These are phyloP conservation scores for Smithornis capensis DNA, from an alignment of 2,113 vertebrate genomes.

Conservation along the genomic window DNA sequence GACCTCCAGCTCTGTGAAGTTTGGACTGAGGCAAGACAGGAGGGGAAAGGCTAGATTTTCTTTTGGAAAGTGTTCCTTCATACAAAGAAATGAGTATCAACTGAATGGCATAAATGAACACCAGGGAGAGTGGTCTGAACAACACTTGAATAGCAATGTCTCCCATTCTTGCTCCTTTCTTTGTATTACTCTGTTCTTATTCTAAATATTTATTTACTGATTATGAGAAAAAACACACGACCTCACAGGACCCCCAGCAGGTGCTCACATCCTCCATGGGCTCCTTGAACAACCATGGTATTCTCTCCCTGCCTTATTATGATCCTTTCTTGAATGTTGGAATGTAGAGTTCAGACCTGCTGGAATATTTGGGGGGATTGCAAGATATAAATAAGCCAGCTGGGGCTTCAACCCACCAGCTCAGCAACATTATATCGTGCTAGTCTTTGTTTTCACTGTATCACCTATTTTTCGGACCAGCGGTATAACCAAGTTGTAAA, in stretches of 20 bases:
- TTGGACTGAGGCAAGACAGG: neutral
- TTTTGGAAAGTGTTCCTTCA: neutral
- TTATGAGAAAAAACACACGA: constrained; percentile 61
- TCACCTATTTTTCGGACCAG: constrained; percentile 71
- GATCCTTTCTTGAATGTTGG: constrained; percentile 36
- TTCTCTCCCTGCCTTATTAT: neutral
- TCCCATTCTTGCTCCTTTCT: neutral
- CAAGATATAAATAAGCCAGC: constrained; percentile 64
- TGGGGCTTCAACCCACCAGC: constrained; percentile 59
- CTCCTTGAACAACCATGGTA: neutral
- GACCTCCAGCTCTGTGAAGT: neutral
- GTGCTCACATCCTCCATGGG: constrained; percentile 44
- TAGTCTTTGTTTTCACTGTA: constrained; percentile 75
- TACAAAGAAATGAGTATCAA: neutral
- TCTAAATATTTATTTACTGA: constrained; percentile 69
- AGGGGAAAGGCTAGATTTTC: neutral
- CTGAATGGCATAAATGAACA: neutral
- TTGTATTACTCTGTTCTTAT: constrained; percentile 25
- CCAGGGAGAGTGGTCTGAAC: neutral
- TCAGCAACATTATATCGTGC: constrained; percentile 67
- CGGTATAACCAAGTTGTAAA: constrained; percentile 76
- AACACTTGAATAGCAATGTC: neutral
- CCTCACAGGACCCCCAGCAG: constrained; percentile 54
- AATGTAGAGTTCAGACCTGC: constrained; percentile 38
- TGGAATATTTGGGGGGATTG: constrained; percentile 42